phyloP scores from a whole-genome alignment of 2,888 invertebrate species.

The Sminthurides aquaticus region DNA sequence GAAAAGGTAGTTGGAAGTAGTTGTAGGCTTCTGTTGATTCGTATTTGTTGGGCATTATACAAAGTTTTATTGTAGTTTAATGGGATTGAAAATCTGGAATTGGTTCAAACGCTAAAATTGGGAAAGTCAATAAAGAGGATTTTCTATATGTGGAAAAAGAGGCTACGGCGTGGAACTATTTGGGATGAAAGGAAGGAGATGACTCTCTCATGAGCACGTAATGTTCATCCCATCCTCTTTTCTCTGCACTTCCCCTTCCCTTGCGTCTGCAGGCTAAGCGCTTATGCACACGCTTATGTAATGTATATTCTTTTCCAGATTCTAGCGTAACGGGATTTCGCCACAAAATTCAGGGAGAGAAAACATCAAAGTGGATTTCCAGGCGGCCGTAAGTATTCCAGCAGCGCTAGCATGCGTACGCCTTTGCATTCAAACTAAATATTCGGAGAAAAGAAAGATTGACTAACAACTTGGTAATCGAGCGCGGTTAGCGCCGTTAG shows the following conservation, averaged over 20 bases:
- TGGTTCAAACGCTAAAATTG: neutral
- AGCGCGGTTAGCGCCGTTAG: too few relatives aligned
- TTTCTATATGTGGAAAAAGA: neutral
- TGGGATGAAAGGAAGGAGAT: neutral
- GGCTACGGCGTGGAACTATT: neutral
- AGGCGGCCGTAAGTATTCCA: too few relatives aligned
- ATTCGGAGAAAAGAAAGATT: too few relatives aligned
- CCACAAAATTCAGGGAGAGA: neutral
- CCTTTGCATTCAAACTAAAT: too few relatives aligned
- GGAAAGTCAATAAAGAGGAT: neutral
- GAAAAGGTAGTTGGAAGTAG: too few relatives aligned
- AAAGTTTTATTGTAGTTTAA: neutral
- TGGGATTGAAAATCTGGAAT: neutral
- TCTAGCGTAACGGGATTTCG: neutral
- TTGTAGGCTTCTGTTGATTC: too few relatives aligned
- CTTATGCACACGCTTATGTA: too few relatives aligned
- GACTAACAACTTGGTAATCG: too few relatives aligned
- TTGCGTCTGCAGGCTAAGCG: too few relatives aligned
- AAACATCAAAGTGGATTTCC: neutral
- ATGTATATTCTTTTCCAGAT: neutral
- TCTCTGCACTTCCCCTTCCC: neutral
- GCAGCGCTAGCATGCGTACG: too few relatives aligned
- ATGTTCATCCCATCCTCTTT: neutral
- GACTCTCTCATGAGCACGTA: neutral
- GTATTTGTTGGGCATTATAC: neutral